A percentile compares a stretch with the other conserved stretches of the same genome.
phyloP scores from a whole-genome alignment of 2,797 vertebrate genomes.

The Mus minutoides region DNA sequence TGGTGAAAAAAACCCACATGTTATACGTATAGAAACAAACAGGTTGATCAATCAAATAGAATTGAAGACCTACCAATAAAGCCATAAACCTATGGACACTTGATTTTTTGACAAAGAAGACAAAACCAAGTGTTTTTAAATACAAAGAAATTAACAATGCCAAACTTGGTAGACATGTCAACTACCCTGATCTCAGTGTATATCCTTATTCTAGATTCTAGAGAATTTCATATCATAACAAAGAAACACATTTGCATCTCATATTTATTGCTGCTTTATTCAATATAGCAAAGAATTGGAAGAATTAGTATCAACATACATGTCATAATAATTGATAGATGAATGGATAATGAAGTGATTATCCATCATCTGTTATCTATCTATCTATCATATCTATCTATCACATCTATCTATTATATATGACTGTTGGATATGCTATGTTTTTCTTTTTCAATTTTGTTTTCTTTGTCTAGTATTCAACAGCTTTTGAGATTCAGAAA shows the following conservation, averaged over 20 bases:
- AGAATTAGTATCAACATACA: not conserved
- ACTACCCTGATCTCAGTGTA: not conserved
- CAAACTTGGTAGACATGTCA: not conserved
- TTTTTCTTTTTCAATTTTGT: not conserved
- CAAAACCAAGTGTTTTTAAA: not conserved
- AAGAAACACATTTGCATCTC: not conserved
- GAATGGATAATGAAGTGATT: not conserved
- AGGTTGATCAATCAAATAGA: no score
- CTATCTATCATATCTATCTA: no score
- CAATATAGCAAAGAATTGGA: not conserved
- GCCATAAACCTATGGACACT: no score
- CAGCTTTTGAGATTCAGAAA: not conserved
- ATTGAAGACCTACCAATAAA: no score
- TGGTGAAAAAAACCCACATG: no score
- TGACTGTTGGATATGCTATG: not conserved
- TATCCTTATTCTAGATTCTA: not conserved
- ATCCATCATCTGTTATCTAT: not conserved
- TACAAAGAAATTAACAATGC: not conserved
- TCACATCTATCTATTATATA: no score
- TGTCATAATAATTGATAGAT: not conserved
- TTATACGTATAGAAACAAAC: no score
- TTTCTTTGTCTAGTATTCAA: not conserved
- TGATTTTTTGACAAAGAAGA: no score
- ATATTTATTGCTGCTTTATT: not conserved
- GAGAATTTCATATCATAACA: not conserved